A percentile compares a stretch with the other conserved stretches of the same genome.
These are phyloP conservation scores for Nesidiocoris tenuis DNA, from an alignment of 2,888 invertebrate species.

Conservation along the genomic window DNA sequence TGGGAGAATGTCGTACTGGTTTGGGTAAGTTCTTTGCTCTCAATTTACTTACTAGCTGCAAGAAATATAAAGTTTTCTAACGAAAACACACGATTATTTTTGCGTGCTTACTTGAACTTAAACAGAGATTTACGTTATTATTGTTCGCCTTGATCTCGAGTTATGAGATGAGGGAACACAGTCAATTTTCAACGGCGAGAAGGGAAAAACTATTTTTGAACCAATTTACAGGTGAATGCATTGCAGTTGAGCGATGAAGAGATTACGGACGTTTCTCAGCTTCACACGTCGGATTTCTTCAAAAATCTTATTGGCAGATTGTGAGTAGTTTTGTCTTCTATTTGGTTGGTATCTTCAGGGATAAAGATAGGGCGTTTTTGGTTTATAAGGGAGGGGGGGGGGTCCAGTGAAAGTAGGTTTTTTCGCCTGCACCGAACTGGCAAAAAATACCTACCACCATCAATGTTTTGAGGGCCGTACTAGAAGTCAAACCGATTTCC, in stretches of 20 bases:
- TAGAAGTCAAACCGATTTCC: no score
- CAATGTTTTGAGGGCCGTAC: no score
- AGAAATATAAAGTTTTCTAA: no score
- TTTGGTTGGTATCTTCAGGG: no score
- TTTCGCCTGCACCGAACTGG: no score
- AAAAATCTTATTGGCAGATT: slow-evolving; percentile 33
- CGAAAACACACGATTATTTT: background rate
- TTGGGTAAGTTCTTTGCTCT: slow-evolving; percentile 19
- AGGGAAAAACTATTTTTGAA: background rate
- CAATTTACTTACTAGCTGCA: background rate
- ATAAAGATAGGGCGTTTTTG: no score
- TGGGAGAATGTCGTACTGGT: slow-evolving; percentile 29
- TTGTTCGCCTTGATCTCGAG: no score
- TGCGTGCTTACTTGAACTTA: background rate
- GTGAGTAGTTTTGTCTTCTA: slow-evolving; percentile 32
- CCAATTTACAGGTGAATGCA: slow-evolving; percentile 43
- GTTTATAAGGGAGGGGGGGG: no score
- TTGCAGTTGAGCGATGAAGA: slow-evolving; percentile 39
- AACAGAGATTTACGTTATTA: background rate
- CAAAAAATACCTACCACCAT: no score
- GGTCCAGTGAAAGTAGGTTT: no score
- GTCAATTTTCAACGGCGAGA: no score
- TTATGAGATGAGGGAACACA: no score
- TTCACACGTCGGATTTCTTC: slow-evolving; percentile 36
- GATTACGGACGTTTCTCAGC: slow-evolving; percentile 29